Evolutionary conservation across 1,140 invertebrate genomes (phyloP).

Genomic region (Leptoteleia sp.): DNA sequence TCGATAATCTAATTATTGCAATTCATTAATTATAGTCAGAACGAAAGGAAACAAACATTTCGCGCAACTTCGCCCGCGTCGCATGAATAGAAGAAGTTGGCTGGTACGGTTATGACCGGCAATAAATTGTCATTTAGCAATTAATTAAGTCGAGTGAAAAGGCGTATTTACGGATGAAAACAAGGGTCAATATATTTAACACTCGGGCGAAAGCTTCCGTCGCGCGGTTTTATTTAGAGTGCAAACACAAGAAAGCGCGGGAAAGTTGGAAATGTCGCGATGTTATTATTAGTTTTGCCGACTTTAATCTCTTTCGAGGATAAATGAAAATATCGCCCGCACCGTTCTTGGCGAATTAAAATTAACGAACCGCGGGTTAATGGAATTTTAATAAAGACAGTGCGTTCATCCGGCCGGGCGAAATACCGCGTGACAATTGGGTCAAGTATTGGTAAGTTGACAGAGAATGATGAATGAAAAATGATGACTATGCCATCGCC

Average conservation of each 20-base stretch:
- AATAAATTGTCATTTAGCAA: slow-evolving; percentile 10
- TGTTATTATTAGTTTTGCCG: slow-evolving; percentile 32
- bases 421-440: not conserved
- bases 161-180: slow-evolving; percentile 23
- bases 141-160: slow-evolving; percentile 23
- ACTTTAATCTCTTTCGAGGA: slow-evolving; percentile 27
- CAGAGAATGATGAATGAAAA: too few species aligned
- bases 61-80: not conserved
- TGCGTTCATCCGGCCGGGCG: not conserved
- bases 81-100: too few species aligned
- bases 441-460: not conserved
- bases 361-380: slow-evolving; percentile 23
- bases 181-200: slow-evolving; percentile 36
- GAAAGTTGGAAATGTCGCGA: slow-evolving; percentile 14
- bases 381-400: slow-evolving; percentile 25
- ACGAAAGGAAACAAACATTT: too few species aligned
- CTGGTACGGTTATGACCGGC: too few species aligned
- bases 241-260: slow-evolving; percentile 12
- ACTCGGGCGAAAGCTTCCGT: slow-evolving; percentile 12
- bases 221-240: slow-evolving; percentile 11
- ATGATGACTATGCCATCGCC: too few species aligned
- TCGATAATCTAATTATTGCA: too few species aligned
- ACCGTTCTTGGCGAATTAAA: slow-evolving; percentile 15
- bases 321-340: slow-evolving; percentile 23
- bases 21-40: too few species aligned